Percentiles rank a stretch among this genome's conserved stretches.
phyloP scores from a whole-genome alignment of 2,797 vertebrate genomes.

The Glossophaga mutica region DNA sequence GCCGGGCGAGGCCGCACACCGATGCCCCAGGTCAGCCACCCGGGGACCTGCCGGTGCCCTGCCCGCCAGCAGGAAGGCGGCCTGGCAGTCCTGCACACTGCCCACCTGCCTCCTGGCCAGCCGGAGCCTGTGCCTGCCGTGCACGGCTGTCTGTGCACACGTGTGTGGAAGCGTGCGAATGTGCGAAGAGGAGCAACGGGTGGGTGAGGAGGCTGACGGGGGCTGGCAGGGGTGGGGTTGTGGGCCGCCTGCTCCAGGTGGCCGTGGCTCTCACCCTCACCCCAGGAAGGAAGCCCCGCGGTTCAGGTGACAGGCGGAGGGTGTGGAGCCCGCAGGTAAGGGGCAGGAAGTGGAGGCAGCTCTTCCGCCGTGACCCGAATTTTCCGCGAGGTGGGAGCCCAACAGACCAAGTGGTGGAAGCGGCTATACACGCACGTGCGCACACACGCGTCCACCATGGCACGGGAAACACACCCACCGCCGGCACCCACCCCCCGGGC shows the following conservation, averaged over 20 bases:
- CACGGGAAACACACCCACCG: neutral
- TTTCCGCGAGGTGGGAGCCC: neutral
- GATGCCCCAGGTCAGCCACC: accelerated
- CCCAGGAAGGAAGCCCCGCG: neutral
- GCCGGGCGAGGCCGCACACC: accelerated
- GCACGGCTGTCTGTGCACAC: too few species aligned
- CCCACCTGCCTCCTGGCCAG: neutral
- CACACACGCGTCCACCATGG: too few species aligned
- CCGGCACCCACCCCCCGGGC: too few species aligned
- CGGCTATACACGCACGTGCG: neutral
- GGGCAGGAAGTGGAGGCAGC: neutral
- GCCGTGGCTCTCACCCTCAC: neutral
- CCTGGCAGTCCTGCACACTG: neutral
- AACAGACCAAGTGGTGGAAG: accelerated
- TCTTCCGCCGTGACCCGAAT: accelerated
- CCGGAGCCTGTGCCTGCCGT: neutral
- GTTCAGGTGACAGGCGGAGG: neutral
- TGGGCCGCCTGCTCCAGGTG: neutral
- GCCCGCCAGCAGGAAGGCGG: neutral
- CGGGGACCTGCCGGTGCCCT: too few species aligned
- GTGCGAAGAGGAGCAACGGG: neutral
- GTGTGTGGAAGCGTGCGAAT: neutral
- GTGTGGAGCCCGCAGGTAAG: neutral
- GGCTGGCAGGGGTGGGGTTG: neutral
- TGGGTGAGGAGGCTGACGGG: too few species aligned